These are phyloP conservation scores for Orchestia grillus DNA, from an alignment of 1,140 invertebrate species.

Conservation along the genomic window DNA sequence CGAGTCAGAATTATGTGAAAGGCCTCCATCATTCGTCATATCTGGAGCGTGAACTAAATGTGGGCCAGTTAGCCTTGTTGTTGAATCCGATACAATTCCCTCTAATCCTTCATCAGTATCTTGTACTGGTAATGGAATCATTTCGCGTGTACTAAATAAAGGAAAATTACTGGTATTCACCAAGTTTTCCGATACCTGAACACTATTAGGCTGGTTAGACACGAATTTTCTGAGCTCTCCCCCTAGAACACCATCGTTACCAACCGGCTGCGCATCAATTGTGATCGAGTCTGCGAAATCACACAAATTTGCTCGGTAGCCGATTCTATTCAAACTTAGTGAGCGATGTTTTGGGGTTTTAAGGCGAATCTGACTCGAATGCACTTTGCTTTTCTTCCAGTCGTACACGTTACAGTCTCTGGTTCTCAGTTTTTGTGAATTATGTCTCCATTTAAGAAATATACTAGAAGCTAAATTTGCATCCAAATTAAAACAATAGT, in stretches of 20 bases:
- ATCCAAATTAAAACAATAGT: not conserved
- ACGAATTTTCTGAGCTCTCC: not conserved
- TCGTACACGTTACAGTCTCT: not conserved
- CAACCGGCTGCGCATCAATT: not conserved
- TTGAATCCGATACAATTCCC: not conserved
- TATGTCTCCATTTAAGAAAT: not conserved
- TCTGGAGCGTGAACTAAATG: not conserved
- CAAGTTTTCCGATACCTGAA: not conserved
- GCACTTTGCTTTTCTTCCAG: not conserved
- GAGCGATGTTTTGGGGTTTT: not conserved
- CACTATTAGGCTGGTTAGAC: not conserved
- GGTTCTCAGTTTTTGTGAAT: not conserved
- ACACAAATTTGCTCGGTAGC: not conserved
- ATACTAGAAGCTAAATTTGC: not conserved
- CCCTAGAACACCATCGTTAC: not conserved
- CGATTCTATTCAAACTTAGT: not conserved
- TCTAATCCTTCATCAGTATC: not conserved
- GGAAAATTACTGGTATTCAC: not conserved
- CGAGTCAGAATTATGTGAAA: not conserved
- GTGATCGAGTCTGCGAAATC: not conserved
- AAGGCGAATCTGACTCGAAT: not conserved
- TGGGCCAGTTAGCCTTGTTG: not conserved
- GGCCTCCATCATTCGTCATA: not conserved
- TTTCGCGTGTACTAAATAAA: not conserved
- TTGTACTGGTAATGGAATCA: not conserved